Base-by-base conservation (phyloP, 2,113 vertebrate genomes). In the Perca fluviatilis region DNA sequence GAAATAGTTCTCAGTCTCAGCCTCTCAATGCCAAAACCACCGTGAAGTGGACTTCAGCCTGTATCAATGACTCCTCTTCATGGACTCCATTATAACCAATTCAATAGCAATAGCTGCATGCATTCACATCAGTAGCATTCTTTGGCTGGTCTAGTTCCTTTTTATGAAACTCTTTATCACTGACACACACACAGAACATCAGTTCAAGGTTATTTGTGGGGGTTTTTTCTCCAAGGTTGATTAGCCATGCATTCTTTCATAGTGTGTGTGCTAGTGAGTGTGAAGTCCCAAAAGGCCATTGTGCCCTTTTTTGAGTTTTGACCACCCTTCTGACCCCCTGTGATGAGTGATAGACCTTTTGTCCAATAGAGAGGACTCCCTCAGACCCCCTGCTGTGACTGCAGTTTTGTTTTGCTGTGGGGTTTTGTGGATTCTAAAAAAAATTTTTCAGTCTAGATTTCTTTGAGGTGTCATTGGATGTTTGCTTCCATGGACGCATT, bases 51-150 rank as follows among this genome's bases (percentile, higher is more conserved):
- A 90, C 91, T 91, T 89, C 75, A 91, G 92, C 80, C 76, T 70
- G 72, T 91, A 88, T 95, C 94, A 95, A 94, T 93, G 92, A 88
- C 88, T 92, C 87, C 91, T 92, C 92, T 95, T 95, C 94, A 94
- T 92, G 80, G 77, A 65, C 78, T 85, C 84, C 69, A 78, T 89
- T 91, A 69, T 89, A 74, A 86, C 73, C 64, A 64, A 50, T 86
- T 93, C 82, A 91, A 89, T 87, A 72, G 90, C 77, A 74, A 13
- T 47, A 69, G 83, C 58, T 79, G 82, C 81, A 56, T 43, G 79
- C 87, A 85, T 92, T 92, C 88, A 86, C 84, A 86, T 89, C 83
- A 90, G 81, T 40, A 64, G 87, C 78, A 81, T 92, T 93, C 88
- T 90, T 86, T 70, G 77, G 60, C 77, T 63, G 64, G 63, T 80